phyloP scores from a whole-genome alignment of 2,113 vertebrate genomes.

The Pleuronectes platessa region DNA sequence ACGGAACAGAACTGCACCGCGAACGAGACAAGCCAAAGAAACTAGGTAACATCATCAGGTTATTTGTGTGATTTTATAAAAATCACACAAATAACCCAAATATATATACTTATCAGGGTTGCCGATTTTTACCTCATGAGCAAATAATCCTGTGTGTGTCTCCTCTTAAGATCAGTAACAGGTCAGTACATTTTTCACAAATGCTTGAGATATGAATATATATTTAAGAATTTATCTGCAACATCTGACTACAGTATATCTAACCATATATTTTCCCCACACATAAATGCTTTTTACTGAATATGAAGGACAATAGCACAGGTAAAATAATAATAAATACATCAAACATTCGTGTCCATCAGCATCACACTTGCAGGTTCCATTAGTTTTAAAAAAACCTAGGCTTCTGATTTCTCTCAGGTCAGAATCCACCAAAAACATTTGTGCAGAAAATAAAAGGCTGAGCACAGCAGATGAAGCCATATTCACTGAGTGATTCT shows the following conservation, averaged over 20 bases:
- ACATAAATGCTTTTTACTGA: not conserved
- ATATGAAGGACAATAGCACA: slow-evolving; percentile 8
- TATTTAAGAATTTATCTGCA: too few relatives aligned
- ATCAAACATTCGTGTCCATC: slow-evolving; percentile 11
- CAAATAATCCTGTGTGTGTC: not conserved
- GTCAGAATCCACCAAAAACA: slow-evolving; percentile 54
- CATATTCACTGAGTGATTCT: slow-evolving; percentile 68
- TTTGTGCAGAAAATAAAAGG: slow-evolving; percentile 40
- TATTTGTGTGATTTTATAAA: not conserved
- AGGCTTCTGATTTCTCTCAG: slow-evolving; percentile 32
- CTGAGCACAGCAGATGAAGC: slow-evolving; percentile 56
- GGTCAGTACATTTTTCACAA: too few relatives aligned
- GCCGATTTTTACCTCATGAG: too few relatives aligned
- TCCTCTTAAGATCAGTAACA: slow-evolving; percentile 1
- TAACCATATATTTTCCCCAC: too few relatives aligned
- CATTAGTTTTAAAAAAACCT: slow-evolving; percentile 65
- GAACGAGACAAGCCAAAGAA: not conserved
- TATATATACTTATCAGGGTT: too few relatives aligned
- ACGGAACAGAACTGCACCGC: not conserved
- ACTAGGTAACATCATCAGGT: not conserved
- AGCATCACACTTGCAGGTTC: slow-evolving; percentile 23
- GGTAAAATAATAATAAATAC: slow-evolving; percentile 24
- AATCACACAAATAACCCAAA: too few relatives aligned
- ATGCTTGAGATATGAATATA: too few relatives aligned
- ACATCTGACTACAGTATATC: too few relatives aligned